These are phyloP conservation scores for Drosophila gunungcola DNA, from an alignment of 1,140 invertebrate species.

Conservation along the genomic window DNA sequence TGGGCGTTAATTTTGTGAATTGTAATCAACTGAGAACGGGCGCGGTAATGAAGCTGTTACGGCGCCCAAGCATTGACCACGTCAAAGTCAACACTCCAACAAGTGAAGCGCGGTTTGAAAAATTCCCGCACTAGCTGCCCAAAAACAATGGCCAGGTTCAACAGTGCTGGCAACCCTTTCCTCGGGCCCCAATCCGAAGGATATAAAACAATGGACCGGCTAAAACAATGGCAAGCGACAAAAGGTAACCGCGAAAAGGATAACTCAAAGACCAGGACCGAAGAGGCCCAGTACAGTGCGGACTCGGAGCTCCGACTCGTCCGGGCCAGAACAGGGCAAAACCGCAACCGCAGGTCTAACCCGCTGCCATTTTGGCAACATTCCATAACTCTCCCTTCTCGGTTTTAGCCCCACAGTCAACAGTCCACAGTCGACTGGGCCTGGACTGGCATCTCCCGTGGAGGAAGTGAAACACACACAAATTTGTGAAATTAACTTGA, in stretches of 20 bases:
- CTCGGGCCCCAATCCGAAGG: background rate
- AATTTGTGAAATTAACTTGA: constrained; percentile 51
- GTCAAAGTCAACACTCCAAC: constrained; percentile 60
- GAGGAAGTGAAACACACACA: constrained; percentile 20
- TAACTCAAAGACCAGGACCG: constrained; percentile 29
- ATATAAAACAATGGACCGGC: constrained; percentile 46
- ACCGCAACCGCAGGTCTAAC: constrained; percentile 45
- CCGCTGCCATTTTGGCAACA: constrained; percentile 44
- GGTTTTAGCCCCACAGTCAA: background rate
- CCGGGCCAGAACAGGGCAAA: constrained; percentile 12
- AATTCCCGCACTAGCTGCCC: background rate
- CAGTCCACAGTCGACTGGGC: background rate
- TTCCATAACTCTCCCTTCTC: constrained; percentile 26
- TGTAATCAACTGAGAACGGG: constrained; percentile 49
- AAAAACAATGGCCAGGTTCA: constrained; percentile 46
- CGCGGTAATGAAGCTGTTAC: constrained; percentile 63
- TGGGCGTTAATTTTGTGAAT: constrained; percentile 67
- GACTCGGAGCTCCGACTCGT: background rate
- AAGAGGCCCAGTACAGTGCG: constrained; percentile 1
- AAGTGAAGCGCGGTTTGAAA: constrained; percentile 19
- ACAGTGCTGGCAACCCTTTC: constrained; percentile 7
- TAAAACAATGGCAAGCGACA: constrained; percentile 57
- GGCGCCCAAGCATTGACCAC: constrained; percentile 43
- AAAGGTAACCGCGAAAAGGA: constrained; percentile 59
- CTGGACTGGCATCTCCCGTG: background rate